A percentile compares a stretch with the other conserved stretches of the same genome.
phyloP scores from a whole-genome alignment of 2,113 vertebrate species.

The Podarcis cretensis region DNA sequence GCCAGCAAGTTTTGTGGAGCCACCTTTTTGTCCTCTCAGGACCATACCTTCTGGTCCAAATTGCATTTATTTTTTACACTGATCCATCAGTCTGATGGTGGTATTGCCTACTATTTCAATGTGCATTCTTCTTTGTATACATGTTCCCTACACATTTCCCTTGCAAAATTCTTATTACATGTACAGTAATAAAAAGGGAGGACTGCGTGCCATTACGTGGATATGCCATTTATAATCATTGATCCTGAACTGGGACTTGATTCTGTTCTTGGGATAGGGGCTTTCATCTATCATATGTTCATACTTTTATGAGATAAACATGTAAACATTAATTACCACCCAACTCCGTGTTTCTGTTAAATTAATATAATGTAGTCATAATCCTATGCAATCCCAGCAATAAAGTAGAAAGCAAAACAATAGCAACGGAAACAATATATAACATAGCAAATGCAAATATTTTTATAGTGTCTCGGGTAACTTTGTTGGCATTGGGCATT shows the following conservation, averaged over 20 bases:
- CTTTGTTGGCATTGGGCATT: too few species aligned
- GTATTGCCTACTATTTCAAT: neutral
- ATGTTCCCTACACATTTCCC: neutral
- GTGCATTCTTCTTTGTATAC: neutral
- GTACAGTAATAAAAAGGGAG: neutral
- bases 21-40: neutral
- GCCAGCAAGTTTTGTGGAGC: neutral
- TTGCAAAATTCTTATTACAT: neutral
- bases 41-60: too few species aligned
- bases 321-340: neutral
- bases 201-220: neutral
- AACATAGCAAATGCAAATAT: neutral
- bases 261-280: neutral
- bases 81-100: neutral
- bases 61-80: neutral
- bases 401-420: neutral
- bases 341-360: neutral
- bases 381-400: neutral
- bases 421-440: neutral
- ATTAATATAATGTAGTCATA: neutral
- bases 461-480: neutral
- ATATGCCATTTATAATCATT: neutral
- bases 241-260: neutral
- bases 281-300: neutral
- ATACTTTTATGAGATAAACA: neutral